Percentiles rank a stretch among this genome's conserved stretches.
phyloP scores from a whole-genome alignment of 1,140 invertebrate genomes.

The Drosophila pandora region DNA sequence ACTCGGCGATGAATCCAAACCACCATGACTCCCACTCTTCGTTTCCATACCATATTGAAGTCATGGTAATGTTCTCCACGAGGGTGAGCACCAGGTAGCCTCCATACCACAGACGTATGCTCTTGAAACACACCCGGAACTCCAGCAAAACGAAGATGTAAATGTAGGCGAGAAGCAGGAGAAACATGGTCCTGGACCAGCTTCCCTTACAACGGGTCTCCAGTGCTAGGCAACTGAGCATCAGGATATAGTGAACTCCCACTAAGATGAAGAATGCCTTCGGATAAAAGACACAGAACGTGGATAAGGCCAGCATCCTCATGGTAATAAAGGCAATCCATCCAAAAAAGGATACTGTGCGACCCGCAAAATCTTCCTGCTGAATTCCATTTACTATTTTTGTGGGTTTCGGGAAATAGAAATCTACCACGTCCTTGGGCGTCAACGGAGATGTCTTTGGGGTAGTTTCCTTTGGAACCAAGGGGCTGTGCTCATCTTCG shows the following conservation, averaged over 20 bases:
- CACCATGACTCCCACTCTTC: slow-evolving; percentile 86
- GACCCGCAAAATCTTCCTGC: slow-evolving; percentile 88
- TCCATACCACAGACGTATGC: slow-evolving; percentile 87
- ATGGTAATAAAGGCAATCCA: slow-evolving; percentile 89
- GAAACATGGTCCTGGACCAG: slow-evolving; percentile 85
- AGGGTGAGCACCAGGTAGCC: slow-evolving; percentile 87
- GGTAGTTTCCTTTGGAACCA: slow-evolving; percentile 22
- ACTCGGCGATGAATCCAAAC: slow-evolving; percentile 85
- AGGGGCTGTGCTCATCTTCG: slow-evolving; percentile 35
- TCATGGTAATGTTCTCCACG: slow-evolving; percentile 87
- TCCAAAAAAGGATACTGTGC: slow-evolving; percentile 87
- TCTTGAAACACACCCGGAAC: slow-evolving; percentile 89
- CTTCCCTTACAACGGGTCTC: slow-evolving; percentile 85
- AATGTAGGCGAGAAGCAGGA: slow-evolving; percentile 88
- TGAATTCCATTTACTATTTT: slow-evolving; percentile 86
- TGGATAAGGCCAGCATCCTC: slow-evolving; percentile 87
- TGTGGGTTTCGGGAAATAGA: slow-evolving; percentile 76
- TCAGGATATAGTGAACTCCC: slow-evolving; percentile 86
- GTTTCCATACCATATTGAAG: slow-evolving; percentile 87
- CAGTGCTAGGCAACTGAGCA: slow-evolving; percentile 86
- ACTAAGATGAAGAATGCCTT: slow-evolving; percentile 85
- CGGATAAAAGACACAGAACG: slow-evolving; percentile 89
- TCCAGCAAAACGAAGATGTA: slow-evolving; percentile 90
- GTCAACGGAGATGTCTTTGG: slow-evolving; percentile 49
- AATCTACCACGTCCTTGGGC: slow-evolving; percentile 80